Evolutionary conservation across 1,140 invertebrate species (phyloP).

Genomic region (Hycleus cichorii): DNA sequence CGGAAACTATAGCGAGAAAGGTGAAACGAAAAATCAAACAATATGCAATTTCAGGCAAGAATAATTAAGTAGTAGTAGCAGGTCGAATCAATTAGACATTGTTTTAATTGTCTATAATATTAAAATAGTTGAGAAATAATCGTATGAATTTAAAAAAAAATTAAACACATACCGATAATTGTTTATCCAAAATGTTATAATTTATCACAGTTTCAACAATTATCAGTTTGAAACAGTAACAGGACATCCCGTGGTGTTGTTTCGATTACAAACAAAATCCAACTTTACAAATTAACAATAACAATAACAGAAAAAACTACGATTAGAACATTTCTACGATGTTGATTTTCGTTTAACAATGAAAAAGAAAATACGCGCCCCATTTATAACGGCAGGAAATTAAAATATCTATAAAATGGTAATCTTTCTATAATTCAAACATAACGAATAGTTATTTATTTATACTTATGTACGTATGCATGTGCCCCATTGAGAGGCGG

Average conservation of each 20-base stretch:
- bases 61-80: conserved; percentile 10
- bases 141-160: background rate
- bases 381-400: background rate
- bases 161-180: conserved; percentile 14
- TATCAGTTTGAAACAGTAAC: conserved; percentile 18
- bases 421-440: too few species aligned
- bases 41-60: conserved; percentile 15
- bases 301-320: too few species aligned
- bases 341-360: too few species aligned
- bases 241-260: conserved; percentile 18
- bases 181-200: conserved; percentile 5
- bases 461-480: background rate
- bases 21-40: background rate
- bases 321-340: too few species aligned
- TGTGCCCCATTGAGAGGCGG: conserved; percentile 3
- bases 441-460: too few species aligned
- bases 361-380: too few species aligned
- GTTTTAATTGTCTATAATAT: too few species aligned
- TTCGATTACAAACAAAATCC: too few species aligned
- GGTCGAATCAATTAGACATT: conserved; percentile 5
- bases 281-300: too few species aligned
- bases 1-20: conserved; percentile 4
- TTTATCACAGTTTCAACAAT: conserved; percentile 15
- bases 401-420: background rate
- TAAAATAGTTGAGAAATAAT: too few species aligned